Conservation (phyloP, 2,888 invertebrate species). For the Tenthredo distinguenda region DNA sequence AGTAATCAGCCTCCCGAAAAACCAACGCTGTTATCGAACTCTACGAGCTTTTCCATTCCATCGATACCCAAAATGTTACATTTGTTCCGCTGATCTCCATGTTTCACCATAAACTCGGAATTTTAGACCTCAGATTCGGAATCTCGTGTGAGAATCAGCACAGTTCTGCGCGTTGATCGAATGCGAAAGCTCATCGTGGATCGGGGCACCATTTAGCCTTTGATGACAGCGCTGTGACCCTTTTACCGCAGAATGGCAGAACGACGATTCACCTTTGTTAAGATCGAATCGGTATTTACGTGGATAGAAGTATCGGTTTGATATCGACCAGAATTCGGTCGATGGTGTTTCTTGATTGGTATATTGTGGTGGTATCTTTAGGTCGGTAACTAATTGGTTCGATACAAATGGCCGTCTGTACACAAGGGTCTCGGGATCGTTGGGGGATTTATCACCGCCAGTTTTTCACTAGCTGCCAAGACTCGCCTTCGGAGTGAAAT, state of each 20-base stretch:
- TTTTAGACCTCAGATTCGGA: too few species aligned
- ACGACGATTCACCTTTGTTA: neutral
- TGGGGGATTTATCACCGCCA: conserved; percentile 32
- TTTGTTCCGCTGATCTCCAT: too few species aligned
- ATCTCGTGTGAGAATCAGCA: too few species aligned
- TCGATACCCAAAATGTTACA: too few species aligned
- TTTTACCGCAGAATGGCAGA: neutral
- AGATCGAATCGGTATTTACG: neutral
- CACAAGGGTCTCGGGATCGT: conserved; percentile 19
- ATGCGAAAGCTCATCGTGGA: too few species aligned
- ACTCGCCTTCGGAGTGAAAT: conserved; percentile 32
- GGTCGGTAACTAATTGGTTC: conserved; percentile 44
- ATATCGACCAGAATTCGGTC: neutral
- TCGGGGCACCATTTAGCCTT: too few species aligned
- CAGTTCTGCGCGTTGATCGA: too few species aligned
- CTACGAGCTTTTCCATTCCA: too few species aligned
- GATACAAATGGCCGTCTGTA: conserved; percentile 21
- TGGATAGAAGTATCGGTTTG: neutral
- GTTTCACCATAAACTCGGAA: too few species aligned
- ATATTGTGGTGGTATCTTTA: neutral
- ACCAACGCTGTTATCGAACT: too few species aligned
- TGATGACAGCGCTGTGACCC: too few species aligned
- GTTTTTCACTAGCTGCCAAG: conserved; percentile 29
- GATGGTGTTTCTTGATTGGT: conserved; percentile 11
- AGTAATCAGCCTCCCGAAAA: too few species aligned